These are phyloP conservation scores for Drosophila macrospina DNA, from an alignment of 2,888 invertebrate genomes.

Conservation along the genomic window DNA sequence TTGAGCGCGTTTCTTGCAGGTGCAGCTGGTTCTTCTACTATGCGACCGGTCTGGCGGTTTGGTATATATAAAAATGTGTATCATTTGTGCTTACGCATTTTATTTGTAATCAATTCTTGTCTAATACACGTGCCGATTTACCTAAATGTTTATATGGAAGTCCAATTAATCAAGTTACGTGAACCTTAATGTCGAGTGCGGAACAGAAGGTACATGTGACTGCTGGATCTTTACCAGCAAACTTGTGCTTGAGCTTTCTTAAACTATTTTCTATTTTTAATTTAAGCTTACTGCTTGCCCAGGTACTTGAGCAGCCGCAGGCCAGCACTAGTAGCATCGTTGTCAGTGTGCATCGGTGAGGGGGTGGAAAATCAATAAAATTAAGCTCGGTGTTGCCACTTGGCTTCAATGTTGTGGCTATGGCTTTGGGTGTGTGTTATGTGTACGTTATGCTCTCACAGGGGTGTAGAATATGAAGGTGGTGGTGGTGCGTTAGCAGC, in stretches of 20 bases:
- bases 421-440: conserved; percentile 16
- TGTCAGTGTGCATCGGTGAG: conserved; percentile 13
- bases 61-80: conserved; percentile 9
- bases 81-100: conserved; percentile 12
- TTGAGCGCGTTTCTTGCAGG: conserved; percentile 58
- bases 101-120: conserved; percentile 54
- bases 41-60: too few species aligned
- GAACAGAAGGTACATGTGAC: neutral
- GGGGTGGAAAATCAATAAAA: conserved; percentile 73
- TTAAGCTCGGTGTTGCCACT: conserved; percentile 72
- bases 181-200: conserved; percentile 47
- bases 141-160: conserved; percentile 30
- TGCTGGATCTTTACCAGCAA: too few species aligned
- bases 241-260: conserved; percentile 30
- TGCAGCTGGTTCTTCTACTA: conserved; percentile 39
- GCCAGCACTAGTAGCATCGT: conserved; percentile 15
- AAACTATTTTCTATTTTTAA: conserved; percentile 53
- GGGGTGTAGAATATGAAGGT: conserved; percentile 33
- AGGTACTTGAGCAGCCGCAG: conserved; percentile 50
- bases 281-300: conserved; percentile 54
- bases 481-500: conserved; percentile 62
- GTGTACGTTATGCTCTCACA: conserved; percentile 32
- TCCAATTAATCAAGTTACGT: conserved; percentile 59
- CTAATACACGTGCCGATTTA: conserved; percentile 56
- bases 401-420: conserved; percentile 37